These are phyloP conservation scores for Halocaridina rubra DNA, from an alignment of 2,888 invertebrate species.

Conservation along the genomic window DNA sequence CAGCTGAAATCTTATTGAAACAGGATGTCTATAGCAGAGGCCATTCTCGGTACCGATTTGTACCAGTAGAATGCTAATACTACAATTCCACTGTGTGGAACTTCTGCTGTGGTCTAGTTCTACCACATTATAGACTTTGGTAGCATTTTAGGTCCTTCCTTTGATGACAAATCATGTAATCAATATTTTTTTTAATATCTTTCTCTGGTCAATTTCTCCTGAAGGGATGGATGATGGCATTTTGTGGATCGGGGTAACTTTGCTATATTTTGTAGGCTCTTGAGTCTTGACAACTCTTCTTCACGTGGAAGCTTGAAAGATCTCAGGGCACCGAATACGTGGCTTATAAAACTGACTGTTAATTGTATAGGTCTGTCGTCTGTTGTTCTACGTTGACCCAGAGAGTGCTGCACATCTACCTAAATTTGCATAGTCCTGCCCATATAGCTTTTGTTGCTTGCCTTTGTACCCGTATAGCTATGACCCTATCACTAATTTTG, in stretches of 20 bases:
- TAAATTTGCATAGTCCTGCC: slow-evolving; percentile 43
- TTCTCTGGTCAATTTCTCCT: too few species aligned
- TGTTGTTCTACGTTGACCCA: slow-evolving; percentile 51
- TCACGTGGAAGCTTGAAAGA: slow-evolving; percentile 60
- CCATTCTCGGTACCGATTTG: slow-evolving; percentile 52
- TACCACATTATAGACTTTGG: not conserved
- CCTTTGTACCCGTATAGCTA: slow-evolving; percentile 35
- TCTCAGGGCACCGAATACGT: slow-evolving; percentile 59
- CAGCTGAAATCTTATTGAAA: slow-evolving; percentile 42
- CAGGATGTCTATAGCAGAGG: slow-evolving; percentile 38
- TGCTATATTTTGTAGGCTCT: slow-evolving; percentile 56
- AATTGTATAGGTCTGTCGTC: slow-evolving; percentile 54
- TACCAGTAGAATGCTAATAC: slow-evolving; percentile 24
- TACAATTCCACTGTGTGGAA: slow-evolving; percentile 55
- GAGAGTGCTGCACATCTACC: slow-evolving; percentile 39
- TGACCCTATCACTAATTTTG: slow-evolving; percentile 42
- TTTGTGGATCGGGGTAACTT: slow-evolving; percentile 57
- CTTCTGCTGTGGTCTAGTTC: slow-evolving; percentile 10
- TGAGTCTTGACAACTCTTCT: slow-evolving; percentile 59
- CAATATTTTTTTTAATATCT: too few species aligned
- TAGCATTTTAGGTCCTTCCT: not conserved
- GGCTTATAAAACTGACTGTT: slow-evolving; percentile 55
- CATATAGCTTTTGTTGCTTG: slow-evolving; percentile 37
- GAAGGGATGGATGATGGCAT: slow-evolving; percentile 46
- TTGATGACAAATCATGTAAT: not conserved